Base-by-base conservation (phyloP, 2,113 vertebrate species). In the Etheostoma spectabile region DNA sequence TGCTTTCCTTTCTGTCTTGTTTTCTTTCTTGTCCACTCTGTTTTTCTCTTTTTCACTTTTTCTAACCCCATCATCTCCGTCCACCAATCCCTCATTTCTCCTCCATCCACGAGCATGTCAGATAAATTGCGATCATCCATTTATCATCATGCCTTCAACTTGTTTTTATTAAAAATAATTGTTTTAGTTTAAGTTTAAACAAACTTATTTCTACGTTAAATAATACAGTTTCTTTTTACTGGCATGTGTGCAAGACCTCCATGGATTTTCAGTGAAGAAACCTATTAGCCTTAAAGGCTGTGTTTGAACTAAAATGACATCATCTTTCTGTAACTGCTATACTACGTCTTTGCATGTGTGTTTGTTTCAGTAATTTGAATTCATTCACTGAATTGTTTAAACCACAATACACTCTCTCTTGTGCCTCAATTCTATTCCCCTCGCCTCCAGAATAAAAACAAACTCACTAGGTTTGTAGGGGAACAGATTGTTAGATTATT, bases 401-500 rank as follows among this genome's bases (percentile, higher is more conserved):
- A 33, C 42, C 12, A 27, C 49, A 68, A n/a, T 51, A 22, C n/a
- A 35, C 59, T 22, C 70, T 56, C 11, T 67, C 8, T 8, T 38
- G 11, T 46, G 52, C 55, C 51, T 82, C 19, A 27, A 8, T 21
- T 1, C 22, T 38, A 49, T 65, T 59, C 6, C 30, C 56, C 7
- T 56, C 12, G 49, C 71, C 46, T 45, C 27, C 16, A 11, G 8
- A 66, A 22, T n/a, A 77, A 52, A 78, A 71, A 52, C 67, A 72
- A 79, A 66, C 60, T 49, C 77, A 65, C 16, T 0, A 6, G 45
- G 74, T 22, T 46, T 6, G 16, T 21, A 46, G 57, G 19, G 19
- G 7, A 59, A 30, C 38, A 27, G 48, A 78, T 75, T 45, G 80
- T 79, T 80, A 0, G 16, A 88, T 85, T 71, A 64, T 80, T 85